Percentiles rank a stretch among this genome's conserved stretches.
Evolutionary conservation across 1,140 invertebrate genomes (phyloP).

Genomic region (Halesus radiatus): DNA sequence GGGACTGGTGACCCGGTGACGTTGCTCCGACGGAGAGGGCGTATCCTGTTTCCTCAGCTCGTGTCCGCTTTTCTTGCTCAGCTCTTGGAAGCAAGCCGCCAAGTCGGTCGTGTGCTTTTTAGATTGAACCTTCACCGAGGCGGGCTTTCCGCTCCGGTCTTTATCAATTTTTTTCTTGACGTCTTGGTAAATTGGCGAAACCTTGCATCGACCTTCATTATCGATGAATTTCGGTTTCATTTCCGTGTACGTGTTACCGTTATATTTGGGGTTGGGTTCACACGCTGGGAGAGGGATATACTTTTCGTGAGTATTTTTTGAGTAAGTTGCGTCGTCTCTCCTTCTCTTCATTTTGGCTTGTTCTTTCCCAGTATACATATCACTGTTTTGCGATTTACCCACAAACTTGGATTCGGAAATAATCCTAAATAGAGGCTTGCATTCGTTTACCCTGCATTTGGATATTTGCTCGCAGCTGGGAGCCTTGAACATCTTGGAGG

Average conservation of each 20-base stretch:
- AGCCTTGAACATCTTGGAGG: slow-evolving; percentile 64
- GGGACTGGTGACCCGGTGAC: slow-evolving; percentile 2
- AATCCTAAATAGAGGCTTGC: slow-evolving; percentile 66
- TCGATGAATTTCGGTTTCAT: slow-evolving; percentile 63
- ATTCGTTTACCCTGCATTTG: slow-evolving; percentile 61
- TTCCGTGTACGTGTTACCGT: slow-evolving; percentile 66
- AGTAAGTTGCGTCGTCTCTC: slow-evolving; percentile 63
- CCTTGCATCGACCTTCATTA: slow-evolving; percentile 63
- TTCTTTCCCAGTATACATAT: slow-evolving; percentile 60
- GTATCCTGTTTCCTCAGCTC: slow-evolving; percentile 49
- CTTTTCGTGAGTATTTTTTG: slow-evolving; percentile 66
- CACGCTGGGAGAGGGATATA: slow-evolving; percentile 64
- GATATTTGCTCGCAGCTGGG: slow-evolving; percentile 66
- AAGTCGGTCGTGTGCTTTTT: slow-evolving; percentile 62
- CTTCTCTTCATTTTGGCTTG: slow-evolving; percentile 62
- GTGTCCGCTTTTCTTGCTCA: slow-evolving; percentile 63
- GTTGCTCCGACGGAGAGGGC: slow-evolving; percentile 17
- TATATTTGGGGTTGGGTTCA: slow-evolving; percentile 61
- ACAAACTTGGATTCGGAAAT: slow-evolving; percentile 64
- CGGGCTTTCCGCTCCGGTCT: slow-evolving; percentile 61
- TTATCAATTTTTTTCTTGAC: slow-evolving; percentile 64
- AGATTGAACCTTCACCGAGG: slow-evolving; percentile 62
- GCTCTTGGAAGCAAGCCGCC: slow-evolving; percentile 66
- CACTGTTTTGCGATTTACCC: slow-evolving; percentile 55
- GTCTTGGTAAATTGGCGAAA: slow-evolving; percentile 63